These are phyloP conservation scores for Xiphophorus hellerii DNA, from an alignment of 2,113 vertebrate species.

Conservation along the genomic window DNA sequence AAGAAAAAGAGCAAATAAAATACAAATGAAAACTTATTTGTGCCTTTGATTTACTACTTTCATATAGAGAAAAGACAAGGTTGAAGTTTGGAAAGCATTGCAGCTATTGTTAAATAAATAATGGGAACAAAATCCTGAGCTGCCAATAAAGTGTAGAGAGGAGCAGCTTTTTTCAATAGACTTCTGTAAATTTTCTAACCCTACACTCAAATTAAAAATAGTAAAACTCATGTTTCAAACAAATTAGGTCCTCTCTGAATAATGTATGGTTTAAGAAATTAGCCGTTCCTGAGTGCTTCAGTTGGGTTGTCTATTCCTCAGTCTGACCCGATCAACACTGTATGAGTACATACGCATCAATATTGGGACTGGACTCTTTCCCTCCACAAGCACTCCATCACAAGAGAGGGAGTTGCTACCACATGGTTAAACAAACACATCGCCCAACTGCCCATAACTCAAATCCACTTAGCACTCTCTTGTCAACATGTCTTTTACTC, in stretches of 20 bases:
- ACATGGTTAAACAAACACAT: conserved; percentile 87
- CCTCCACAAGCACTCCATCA: conserved; percentile 81
- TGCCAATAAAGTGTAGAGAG: neutral
- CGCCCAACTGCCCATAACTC: conserved; percentile 85
- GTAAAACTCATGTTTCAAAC: neutral
- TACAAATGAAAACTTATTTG: neutral
- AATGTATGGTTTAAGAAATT: neutral
- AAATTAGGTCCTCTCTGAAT: neutral
- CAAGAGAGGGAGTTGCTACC: conserved; percentile 81
- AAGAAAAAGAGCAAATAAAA: too few relatives aligned
- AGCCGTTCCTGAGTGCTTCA: conserved; percentile 40
- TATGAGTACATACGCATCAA: conserved; percentile 20
- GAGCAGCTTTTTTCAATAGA: neutral
- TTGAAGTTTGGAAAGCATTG: neutral
- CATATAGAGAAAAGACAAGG: neutral
- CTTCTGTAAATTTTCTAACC: neutral
- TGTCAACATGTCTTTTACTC: conserved; percentile 81
- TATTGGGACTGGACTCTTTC: conserved; percentile 73
- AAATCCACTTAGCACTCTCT: conserved; percentile 83
- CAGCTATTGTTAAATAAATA: neutral
- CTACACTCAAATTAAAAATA: neutral
- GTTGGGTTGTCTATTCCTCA: conserved; percentile 20
- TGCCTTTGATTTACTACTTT: neutral
- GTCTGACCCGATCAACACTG: conserved; percentile 45
- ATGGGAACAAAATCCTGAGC: neutral